phyloP scores from a whole-genome alignment of 2,888 invertebrate species.

The Orthosia cruda region DNA sequence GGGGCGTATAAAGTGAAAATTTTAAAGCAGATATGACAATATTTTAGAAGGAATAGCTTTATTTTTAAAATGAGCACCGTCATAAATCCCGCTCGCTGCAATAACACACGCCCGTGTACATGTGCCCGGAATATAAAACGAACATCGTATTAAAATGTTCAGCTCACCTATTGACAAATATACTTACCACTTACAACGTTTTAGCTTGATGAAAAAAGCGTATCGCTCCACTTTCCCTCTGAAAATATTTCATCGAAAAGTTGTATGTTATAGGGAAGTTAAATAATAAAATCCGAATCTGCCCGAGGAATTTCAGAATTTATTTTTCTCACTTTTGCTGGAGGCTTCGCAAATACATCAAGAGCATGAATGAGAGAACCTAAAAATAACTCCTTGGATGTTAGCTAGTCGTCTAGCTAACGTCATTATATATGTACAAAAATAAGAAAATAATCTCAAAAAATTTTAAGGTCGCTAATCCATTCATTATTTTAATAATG shows the following conservation, averaged over 20 bases:
- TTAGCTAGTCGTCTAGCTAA: neutral
- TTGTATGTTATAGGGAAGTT: slow-evolving; percentile 53
- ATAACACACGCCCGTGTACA: slow-evolving; percentile 85
- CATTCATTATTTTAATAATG: slow-evolving; percentile 5
- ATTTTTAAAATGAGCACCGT: slow-evolving; percentile 89
- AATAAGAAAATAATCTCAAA: slow-evolving; percentile 8
- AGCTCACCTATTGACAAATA: slow-evolving; percentile 78
- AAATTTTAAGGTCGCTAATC: neutral
- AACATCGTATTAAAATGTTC: slow-evolving; percentile 81
- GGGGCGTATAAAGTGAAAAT: slow-evolving; percentile 90
- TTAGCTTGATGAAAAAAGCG: slow-evolving; percentile 70
- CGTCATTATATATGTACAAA: slow-evolving; percentile 11
- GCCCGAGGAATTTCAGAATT: slow-evolving; percentile 29
- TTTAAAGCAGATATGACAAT: slow-evolving; percentile 90
- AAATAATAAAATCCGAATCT: slow-evolving; percentile 56
- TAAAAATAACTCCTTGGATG: slow-evolving; percentile 10
- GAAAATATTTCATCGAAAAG: slow-evolving; percentile 53
- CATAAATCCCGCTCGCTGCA: slow-evolving; percentile 88
- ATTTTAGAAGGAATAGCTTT: slow-evolving; percentile 91
- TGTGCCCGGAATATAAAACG: slow-evolving; percentile 87
- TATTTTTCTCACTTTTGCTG: too few species aligned
- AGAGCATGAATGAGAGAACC: slow-evolving; percentile 17
- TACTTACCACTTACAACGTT: slow-evolving; percentile 70
- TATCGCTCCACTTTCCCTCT: slow-evolving; percentile 48
- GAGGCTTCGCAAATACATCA: slow-evolving; percentile 36